Evolutionary conservation across 2,888 invertebrate species (phyloP), one percentile per base, ranked within the genome.

Genomic region (Drosophila imparisetae): DNA sequence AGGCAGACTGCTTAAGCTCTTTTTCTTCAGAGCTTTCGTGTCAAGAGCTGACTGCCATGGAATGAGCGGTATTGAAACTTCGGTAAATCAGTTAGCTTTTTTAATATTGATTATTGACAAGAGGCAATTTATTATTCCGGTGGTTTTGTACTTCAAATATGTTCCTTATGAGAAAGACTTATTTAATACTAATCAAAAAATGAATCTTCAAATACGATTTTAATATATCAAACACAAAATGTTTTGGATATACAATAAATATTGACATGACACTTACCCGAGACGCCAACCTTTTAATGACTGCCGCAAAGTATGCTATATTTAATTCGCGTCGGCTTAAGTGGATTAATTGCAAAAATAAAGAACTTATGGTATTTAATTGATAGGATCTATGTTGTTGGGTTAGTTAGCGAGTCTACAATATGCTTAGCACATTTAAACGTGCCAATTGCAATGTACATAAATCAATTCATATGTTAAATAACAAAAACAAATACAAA

Each of bases 381-480:
- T 68, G 55, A 65, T 65, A 61, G 32, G n/a, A 38, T 27, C 24
- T 7, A 11, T 21, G 11, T 65, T 38, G n/a, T 4, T 18, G 40
- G 27, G 29, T 50, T 59, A 59, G 27, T 66, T 32, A 45, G 49
- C 42, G 10, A n/a, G 32, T 27, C n/a, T 57, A 48, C 36, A 60
- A 63, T 50, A 32, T 61, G 78, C 40, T 68, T 73, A 78, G 57
- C 78, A 21, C 48, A 32, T 32, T 38, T 21, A 21, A 8, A 11
- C 13, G 32, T 53, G 52, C 30, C 30, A 53, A 53, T 49, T 40
- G 1, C 42, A 54, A 53, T 54, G 67, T 38, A 21, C 18, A n/a
- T 50, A 32, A 45, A 59, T 62, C 49, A 45, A 15, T 54, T 50
- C 11, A 50, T 13, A 42, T 40, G 29, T 29, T 32, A 34, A 49